A percentile compares a stretch with the other conserved stretches of the same genome.
Evolutionary conservation across 2,888 invertebrate species (phyloP).

Genomic region (Ptychoptera contaminata): DNA sequence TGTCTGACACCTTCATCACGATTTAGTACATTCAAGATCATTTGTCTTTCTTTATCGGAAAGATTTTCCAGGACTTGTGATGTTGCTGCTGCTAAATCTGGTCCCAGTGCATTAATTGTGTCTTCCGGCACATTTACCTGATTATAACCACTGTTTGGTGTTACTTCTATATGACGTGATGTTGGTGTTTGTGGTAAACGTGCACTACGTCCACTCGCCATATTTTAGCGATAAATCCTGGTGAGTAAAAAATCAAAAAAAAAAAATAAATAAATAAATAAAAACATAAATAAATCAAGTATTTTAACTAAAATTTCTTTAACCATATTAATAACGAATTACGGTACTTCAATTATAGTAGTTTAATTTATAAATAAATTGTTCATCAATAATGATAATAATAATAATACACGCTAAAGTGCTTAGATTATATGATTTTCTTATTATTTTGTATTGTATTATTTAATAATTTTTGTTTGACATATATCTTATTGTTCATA

Average conservation of each 20-base stretch:
- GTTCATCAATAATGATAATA: too few species aligned
- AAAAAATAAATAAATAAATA: not conserved
- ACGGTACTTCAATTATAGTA: too few species aligned
- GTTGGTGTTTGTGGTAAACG: constrained; percentile 26
- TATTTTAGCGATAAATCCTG: constrained; percentile 8
- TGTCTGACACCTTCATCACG: constrained; percentile 36
- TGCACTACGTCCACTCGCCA: constrained; percentile 30
- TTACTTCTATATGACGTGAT: constrained; percentile 11
- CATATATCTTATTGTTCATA: too few species aligned
- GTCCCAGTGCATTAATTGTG: constrained; percentile 21
- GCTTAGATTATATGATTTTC: too few species aligned
- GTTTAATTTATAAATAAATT: too few species aligned
- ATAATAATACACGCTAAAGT: too few species aligned
- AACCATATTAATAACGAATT: too few species aligned
- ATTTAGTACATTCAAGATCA: constrained; percentile 37
- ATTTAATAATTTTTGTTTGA: too few species aligned
- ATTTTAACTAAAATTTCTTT: too few species aligned
- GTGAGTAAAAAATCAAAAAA: not conserved
- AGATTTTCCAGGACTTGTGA: constrained; percentile 27
- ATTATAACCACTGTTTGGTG: constrained; percentile 4
- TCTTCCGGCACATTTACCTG: constrained; percentile 1
- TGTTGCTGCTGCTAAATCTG: constrained; percentile 25
- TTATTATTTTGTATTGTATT: too few species aligned
- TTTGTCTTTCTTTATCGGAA: constrained; percentile 33
- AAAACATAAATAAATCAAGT: too few species aligned